phyloP scores from a whole-genome alignment of 2,113 vertebrate genomes.

The Scytalopus superciliaris region DNA sequence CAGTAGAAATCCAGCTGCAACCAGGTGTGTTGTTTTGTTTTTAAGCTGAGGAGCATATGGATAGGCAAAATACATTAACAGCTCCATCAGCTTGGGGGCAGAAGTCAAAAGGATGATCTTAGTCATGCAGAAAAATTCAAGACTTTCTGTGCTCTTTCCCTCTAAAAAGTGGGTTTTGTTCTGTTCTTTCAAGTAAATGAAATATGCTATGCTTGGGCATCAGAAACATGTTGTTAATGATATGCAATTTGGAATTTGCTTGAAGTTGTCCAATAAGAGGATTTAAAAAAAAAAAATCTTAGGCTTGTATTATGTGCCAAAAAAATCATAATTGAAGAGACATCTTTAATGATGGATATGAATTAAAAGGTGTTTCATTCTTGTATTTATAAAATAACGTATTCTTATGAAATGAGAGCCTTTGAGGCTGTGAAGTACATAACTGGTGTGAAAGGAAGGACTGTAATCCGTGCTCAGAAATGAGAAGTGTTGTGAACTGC shows the following conservation, averaged over 20 bases:
- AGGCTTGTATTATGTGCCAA: not conserved
- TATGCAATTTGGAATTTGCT: not conserved
- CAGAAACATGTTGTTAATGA: not conserved
- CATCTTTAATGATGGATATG: not conserved
- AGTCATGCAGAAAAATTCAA: not conserved
- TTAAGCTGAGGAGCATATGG: not conserved
- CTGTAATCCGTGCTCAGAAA: not conserved
- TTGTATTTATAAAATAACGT: not conserved
- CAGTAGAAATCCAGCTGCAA: not conserved
- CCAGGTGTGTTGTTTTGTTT: not conserved
- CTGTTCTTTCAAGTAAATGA: not conserved
- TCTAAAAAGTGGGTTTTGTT: not conserved
- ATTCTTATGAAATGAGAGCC: not conserved
- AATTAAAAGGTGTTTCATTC: not conserved
- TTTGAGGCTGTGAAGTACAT: not conserved
- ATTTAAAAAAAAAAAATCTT: not conserved
- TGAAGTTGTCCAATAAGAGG: not conserved
- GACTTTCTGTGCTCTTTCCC: not conserved
- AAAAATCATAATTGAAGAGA: not conserved
- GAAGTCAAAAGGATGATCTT: not conserved
- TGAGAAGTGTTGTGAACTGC: not conserved
- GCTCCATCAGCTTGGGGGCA: not conserved
- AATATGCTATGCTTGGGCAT: not conserved
- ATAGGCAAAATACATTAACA: not conserved
- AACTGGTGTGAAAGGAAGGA: not conserved